Evolutionary conservation across 2,797 vertebrate species (phyloP).

Genomic region (Cryptoblepharus egeriae): DNA sequence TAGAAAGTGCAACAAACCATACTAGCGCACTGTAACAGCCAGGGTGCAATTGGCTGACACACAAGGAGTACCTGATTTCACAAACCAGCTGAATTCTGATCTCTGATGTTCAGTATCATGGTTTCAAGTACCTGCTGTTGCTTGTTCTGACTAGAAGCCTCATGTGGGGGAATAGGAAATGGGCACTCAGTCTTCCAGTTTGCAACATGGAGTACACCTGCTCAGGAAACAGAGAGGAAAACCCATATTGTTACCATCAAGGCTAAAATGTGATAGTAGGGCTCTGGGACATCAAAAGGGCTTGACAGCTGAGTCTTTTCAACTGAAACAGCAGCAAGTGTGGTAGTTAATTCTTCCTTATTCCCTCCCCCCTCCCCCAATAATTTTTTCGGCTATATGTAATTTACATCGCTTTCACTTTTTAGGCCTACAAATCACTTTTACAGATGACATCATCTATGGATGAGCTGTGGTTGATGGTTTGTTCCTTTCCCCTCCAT

Average conservation of each 20-base stretch:
- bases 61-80: not conserved
- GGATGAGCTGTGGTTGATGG: constrained; percentile 30
- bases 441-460: constrained; percentile 50
- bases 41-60: not conserved
- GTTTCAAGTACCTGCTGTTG: not conserved
- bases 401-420: constrained; percentile 39
- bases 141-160: not conserved
- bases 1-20: not conserved
- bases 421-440: constrained; percentile 45
- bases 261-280: not conserved
- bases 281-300: not conserved
- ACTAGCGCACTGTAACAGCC: not conserved
- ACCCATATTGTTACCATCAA: not conserved
- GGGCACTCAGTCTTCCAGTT: not conserved
- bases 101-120: not conserved
- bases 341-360: not conserved
- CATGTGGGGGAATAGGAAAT: not conserved
- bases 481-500: constrained; percentile 23
- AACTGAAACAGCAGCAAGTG: no score
- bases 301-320: no score
- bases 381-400: constrained; percentile 48
- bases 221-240: not conserved
- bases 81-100: no score
- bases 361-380: accelerated
- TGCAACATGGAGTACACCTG: no score